These are phyloP conservation scores for Drosophila sechellia DNA, from an alignment of 1,140 invertebrate species.

Conservation along the genomic window DNA sequence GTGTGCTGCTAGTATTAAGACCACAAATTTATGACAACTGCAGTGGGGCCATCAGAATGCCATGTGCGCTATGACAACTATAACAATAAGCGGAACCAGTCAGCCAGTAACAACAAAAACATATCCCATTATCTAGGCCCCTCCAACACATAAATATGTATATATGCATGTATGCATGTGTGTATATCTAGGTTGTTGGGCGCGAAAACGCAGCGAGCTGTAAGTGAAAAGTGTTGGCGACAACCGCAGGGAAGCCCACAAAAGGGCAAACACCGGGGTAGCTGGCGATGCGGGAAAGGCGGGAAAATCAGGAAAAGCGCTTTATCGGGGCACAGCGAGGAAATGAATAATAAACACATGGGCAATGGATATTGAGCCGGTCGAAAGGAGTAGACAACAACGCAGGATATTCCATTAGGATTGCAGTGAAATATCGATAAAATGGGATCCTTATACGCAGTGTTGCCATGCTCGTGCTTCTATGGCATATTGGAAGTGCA, in stretches of 20 bases:
- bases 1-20: slow-evolving; percentile 15
- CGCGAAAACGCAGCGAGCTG: slow-evolving; percentile 43
- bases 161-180: neutral
- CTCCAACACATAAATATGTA: slow-evolving; percentile 1
- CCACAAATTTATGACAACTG: slow-evolving; percentile 37
- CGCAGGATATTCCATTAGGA: slow-evolving; percentile 28
- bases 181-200: slow-evolving; percentile 5
- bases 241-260: slow-evolving; percentile 12
- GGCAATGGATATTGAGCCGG: slow-evolving; percentile 17
- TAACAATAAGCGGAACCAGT: slow-evolving; percentile 33
- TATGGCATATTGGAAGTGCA: neutral
- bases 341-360: slow-evolving; percentile 48
- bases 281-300: slow-evolving; percentile 20
- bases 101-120: slow-evolving; percentile 25
- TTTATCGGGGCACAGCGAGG: slow-evolving; percentile 22
- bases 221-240: slow-evolving; percentile 44
- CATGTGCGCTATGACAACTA: slow-evolving; percentile 16
- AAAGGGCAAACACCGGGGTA: slow-evolving; percentile 7
- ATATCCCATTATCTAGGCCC: neutral
- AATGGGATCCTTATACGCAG: slow-evolving; percentile 23
- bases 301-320: slow-evolving; percentile 23
- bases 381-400: slow-evolving; percentile 2
- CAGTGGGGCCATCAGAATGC: slow-evolving; percentile 25
- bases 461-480: slow-evolving; percentile 11
- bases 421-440: slow-evolving; percentile 23